Percentiles rank a stretch among this genome's conserved stretches.
Conservation (phyloP, 53 echinoderm and acorn worm species). For the Stichopus horrens region DNA sequence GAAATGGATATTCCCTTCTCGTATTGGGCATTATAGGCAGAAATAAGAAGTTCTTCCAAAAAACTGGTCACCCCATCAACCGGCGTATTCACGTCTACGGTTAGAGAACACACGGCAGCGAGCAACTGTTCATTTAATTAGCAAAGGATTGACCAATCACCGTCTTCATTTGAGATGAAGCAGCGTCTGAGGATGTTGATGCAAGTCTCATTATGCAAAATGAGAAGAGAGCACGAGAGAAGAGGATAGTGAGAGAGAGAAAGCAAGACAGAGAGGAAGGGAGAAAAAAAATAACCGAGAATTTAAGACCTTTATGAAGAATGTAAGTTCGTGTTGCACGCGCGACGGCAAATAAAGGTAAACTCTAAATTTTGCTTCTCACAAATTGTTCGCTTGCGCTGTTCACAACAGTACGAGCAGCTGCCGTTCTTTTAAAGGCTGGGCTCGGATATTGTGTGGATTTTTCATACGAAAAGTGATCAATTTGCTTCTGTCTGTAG, state of each 20-base stretch:
- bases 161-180: background rate
- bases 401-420: slow-evolving; percentile 21
- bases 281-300: background rate
- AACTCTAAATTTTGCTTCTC: background rate
- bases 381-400: slow-evolving; percentile 15
- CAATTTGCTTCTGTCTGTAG: too few species aligned
- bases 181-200: background rate
- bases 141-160: slow-evolving; percentile 29
- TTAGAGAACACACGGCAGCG: background rate
- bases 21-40: too few species aligned
- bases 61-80: background rate
- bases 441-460: slow-evolving; percentile 43
- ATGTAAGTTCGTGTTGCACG: slow-evolving; percentile 17
- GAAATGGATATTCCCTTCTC: too few species aligned
- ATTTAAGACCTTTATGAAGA: slow-evolving; percentile 20
- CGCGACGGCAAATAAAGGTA: background rate
- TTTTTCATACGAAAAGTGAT: background rate
- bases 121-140: slow-evolving; percentile 39
- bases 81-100: background rate
- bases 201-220: slow-evolving; percentile 31
- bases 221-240: background rate
- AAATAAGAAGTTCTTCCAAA: background rate
- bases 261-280: background rate
- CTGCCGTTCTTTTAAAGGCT: slow-evolving; percentile 27
- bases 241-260: background rate